phyloP scores from a whole-genome alignment of 1,140 invertebrate species.

The Andrena cerasifolii region DNA sequence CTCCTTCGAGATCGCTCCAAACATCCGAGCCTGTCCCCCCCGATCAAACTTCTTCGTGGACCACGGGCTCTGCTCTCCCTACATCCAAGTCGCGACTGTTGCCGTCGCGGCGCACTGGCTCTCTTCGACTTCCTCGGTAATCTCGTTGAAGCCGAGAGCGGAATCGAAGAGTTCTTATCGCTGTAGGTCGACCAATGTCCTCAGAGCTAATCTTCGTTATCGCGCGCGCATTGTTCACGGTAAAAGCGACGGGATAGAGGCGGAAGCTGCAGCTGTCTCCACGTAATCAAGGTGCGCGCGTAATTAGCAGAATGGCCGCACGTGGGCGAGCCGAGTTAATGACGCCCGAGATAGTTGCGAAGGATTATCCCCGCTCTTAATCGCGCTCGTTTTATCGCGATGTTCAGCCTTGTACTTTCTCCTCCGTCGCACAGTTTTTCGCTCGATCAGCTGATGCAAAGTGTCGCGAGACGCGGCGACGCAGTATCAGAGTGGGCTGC shows the following conservation, averaged over 20 bases:
- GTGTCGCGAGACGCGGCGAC: not conserved
- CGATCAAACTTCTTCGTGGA: no score
- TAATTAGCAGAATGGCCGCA: not conserved
- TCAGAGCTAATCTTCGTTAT: not conserved
- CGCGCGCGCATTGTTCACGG: not conserved
- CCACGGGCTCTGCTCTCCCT: no score
- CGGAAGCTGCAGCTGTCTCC: conserved; percentile 1
- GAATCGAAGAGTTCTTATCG: not conserved
- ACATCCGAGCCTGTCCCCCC: conserved; percentile 13
- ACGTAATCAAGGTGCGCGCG: not conserved
- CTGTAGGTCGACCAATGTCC: not conserved
- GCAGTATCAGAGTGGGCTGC: no score
- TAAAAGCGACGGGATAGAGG: not conserved
- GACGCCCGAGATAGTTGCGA: conserved; percentile 13
- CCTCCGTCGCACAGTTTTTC: not conserved
- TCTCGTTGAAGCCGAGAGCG: no score
- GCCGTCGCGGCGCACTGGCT: no score
- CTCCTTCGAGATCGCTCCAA: conserved; percentile 43
- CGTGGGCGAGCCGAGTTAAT: conserved; percentile 20
- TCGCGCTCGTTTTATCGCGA: conserved; percentile 8
- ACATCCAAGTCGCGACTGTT: no score
- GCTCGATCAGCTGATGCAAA: conserved; percentile 8
- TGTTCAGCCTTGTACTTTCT: not conserved
- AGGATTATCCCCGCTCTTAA: conserved; percentile 38
- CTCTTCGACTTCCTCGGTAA: no score